A percentile compares a stretch with the other conserved stretches of the same genome.
phyloP scores from a whole-genome alignment of 2,113 vertebrate species.

The Brienomyrus longianalis region DNA sequence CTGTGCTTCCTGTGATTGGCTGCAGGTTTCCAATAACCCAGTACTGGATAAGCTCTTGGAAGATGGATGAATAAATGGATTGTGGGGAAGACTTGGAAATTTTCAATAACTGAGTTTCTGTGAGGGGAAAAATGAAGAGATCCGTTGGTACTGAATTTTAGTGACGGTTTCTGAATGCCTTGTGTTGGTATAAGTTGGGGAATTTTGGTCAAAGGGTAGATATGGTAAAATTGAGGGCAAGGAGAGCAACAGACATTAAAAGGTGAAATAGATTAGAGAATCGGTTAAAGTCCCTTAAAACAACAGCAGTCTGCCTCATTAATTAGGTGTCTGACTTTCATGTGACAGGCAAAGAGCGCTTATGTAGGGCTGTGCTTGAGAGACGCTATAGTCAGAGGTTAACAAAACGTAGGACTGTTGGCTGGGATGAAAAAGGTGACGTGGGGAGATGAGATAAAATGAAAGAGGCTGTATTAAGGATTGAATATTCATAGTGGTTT shows the following conservation, averaged over 20 bases:
- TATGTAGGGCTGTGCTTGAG: not conserved
- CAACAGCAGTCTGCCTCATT: not conserved
- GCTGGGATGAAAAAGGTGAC: not conserved
- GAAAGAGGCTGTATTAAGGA: constrained; percentile 41
- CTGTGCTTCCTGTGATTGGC: not conserved
- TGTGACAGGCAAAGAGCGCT: not conserved
- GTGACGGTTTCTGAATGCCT: not conserved
- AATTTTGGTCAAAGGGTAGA: not conserved
- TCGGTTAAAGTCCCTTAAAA: not conserved
- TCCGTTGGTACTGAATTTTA: not conserved
- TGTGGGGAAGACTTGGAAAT: not conserved
- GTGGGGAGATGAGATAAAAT: constrained; percentile 35
- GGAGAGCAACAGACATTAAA: not conserved
- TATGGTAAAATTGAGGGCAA: not conserved
- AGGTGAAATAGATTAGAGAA: not conserved
- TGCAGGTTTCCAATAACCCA: not conserved
- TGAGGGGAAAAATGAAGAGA: not conserved
- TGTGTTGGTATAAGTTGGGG: not conserved
- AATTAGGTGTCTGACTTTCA: not conserved
- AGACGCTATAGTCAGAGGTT: not conserved
- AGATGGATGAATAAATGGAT: not conserved
- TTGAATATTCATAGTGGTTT: constrained; percentile 53
- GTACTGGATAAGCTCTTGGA: not conserved
- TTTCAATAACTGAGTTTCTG: not conserved
- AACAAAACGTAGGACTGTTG: not conserved